Base-by-base conservation (phyloP, 2,888 invertebrate species). In the Protula sp. region DNA sequence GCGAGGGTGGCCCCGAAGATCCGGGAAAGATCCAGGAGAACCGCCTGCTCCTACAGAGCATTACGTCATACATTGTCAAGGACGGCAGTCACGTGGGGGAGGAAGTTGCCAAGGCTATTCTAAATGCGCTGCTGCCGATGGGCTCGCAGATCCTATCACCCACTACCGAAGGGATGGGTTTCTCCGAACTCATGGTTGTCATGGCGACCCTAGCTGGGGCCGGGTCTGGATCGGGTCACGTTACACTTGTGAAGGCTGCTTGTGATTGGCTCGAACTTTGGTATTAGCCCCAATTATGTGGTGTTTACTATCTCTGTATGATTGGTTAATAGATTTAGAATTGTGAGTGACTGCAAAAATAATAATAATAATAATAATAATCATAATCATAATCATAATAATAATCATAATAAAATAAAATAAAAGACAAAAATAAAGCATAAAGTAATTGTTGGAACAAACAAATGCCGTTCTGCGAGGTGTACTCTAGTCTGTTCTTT, bases 161-260 rank as follows among this genome's bases (percentile, higher is more conserved):
- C 0, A 78, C 85, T 0, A 82, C 86, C 52, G 88, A 89, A 74
- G 87, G 87, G 0, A 84, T 85, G n/a, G 88, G 88, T n/a, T 90
- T 91, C 74, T 85, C 88, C 0, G 89, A 90, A 73, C 82, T 91
- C 4, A 86, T 91, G 84, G 84, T 86, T 60, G 87, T 90, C 2
- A 89, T 91, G 89, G 87, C 88, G 1, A 89, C 87, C 54, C 78
- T 95, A 67, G 94, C 94, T 0, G 92, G 92, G 79, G 90, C 91
- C 26, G 89, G 91, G 26, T 85, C 87, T 2, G 91, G 91, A 29
- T 83, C 85, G 52, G 92, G 94, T 0, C 94, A 95, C 77, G 83
- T 86, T 1, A 85, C 87, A 29, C 82, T 95, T 24, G 92, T 94
- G 79, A 87, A 89, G 59, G 90, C 92, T 0, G 85, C 86, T 9